Base-by-base conservation (phyloP, 2,113 vertebrate species). In the Notarius lentiginosus region DNA sequence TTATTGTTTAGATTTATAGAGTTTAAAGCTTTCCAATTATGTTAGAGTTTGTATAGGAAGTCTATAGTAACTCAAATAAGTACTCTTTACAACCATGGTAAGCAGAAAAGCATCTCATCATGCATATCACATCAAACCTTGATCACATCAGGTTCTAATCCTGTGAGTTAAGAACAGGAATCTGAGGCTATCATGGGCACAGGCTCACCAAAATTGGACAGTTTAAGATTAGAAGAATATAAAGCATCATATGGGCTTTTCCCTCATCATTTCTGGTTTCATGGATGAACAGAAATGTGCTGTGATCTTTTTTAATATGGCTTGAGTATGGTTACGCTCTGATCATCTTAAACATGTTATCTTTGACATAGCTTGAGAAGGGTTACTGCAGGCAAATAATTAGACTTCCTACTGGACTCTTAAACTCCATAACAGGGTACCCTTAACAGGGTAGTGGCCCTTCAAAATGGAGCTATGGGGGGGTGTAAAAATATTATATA, bases 261-360 rank as follows among this genome's bases (percentile, higher is more conserved):
- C 41, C 41, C 41, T 41, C 41, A 41, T 41, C 41, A 11, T 79
- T 79, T 60, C 60, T n/a, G 58, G 80, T 65, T 82, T 82, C 10
- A 41, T 82, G 80, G 60, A 82, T 82, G 34, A 65, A 47, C 58
- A 63, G 58, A 47, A 56, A 63, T 81, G 30, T 17, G 56, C 56
- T 58, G 5, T 58, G 56, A 58, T 58, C 56, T 18, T 58, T 58
- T 58, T 58, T 58, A 58, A 58, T 3, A 58, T 18, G 56, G 56
- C 17, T 58, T 58, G 17, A 58, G 17, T 58, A 58, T 58, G 56
- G 17, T 58, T 56, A 56, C 4, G 14, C 15, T 14, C 55, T 15
- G 55, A 56, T 56, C 14, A 56, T 56, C 55, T 17, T 56, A 17
- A 56, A 56, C 14, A 56, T 56, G 12, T 56, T 18, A 20, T 58